Base-by-base conservation (phyloP, 2,113 vertebrate genomes). In the Agelaius tricolor region DNA sequence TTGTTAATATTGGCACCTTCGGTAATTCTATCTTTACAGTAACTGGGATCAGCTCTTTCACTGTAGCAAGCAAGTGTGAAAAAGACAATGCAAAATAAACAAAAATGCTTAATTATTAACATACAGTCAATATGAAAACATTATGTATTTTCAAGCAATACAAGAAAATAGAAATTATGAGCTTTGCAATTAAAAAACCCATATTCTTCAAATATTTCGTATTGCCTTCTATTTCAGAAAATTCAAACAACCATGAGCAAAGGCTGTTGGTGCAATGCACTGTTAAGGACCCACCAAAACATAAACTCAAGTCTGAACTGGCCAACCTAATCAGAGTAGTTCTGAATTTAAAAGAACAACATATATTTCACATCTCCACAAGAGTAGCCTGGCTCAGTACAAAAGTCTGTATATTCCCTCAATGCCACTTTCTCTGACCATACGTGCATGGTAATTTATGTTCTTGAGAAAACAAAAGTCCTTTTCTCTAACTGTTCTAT, bases 1-100 rank as follows among this genome's bases (percentile, higher is more conserved):
- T 99, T 99, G 98, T 99, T 99, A 97, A 99, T 99, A 97, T 99
- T 99, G 93, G 99, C 99, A 91, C 99, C 99, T 97, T 99, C 99
- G 0, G 99, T 99, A 94, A 99, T 98, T 93, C 99, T 98, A 59
- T 99, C 98, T 94, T 99, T 99, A 98, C 99, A 99, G 97, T 99
- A 99, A 87, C 99, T 98, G 58, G 99, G 98, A 96, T 99, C 98
- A 18, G 99, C 99, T 98, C 99, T 98, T 97, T 99, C 99, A 94
- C 99, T 99, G 95, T 75, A 95, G 97, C 41, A 92, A 39, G 86
- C 2, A 59, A 79, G 12, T 28, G 35, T 39, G 76, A 35, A 69
- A 97, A 61, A 71, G 62, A 81, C 18, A 88, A 71, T 23, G 22
- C 39, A 94, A 94, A 83, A 11, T 27, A 77, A 86, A 87, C 3